Conservation (phyloP, 2,888 invertebrate species). For the Gari tellinella region DNA sequence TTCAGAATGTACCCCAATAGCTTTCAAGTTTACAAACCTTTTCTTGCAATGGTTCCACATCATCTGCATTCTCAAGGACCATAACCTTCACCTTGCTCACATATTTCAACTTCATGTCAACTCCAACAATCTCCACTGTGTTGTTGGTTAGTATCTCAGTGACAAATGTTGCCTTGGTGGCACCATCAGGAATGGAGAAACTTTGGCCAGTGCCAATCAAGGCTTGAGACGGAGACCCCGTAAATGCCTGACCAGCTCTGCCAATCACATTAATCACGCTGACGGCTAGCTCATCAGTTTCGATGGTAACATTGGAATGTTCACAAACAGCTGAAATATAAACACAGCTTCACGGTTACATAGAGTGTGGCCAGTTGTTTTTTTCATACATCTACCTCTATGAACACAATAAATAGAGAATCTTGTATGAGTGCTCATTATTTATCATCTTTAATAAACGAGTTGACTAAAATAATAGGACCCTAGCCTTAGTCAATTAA, state of each 20-base stretch:
- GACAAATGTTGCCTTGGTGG: conserved; percentile 8
- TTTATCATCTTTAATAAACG: no score
- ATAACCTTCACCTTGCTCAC: conserved; percentile 13
- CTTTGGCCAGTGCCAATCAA: conserved; percentile 6
- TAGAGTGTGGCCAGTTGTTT: no score
- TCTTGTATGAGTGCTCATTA: no score
- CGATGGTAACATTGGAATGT: background rate
- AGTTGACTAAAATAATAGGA: no score
- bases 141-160: conserved; percentile 1
- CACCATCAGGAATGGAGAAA: conserved; percentile 9
- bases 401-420: no score
- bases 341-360: no score
- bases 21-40: conserved; percentile 16
- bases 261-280: conserved; percentile 14
- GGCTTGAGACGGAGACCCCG: conserved; percentile 11
- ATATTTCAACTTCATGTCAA: conserved; percentile 3
- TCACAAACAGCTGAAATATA: conserved; percentile 19
- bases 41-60: background rate
- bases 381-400: no score
- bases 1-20: no score
- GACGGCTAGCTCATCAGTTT: conserved; percentile 14
- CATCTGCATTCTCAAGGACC: conserved; percentile 4
- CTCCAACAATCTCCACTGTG: conserved; percentile 11
- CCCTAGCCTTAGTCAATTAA: no score
- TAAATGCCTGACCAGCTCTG: background rate